Percentiles rank a stretch among this genome's conserved stretches.
Evolutionary conservation across 2,888 invertebrate genomes (phyloP).

Genomic region (Ryuthela nishihirai): DNA sequence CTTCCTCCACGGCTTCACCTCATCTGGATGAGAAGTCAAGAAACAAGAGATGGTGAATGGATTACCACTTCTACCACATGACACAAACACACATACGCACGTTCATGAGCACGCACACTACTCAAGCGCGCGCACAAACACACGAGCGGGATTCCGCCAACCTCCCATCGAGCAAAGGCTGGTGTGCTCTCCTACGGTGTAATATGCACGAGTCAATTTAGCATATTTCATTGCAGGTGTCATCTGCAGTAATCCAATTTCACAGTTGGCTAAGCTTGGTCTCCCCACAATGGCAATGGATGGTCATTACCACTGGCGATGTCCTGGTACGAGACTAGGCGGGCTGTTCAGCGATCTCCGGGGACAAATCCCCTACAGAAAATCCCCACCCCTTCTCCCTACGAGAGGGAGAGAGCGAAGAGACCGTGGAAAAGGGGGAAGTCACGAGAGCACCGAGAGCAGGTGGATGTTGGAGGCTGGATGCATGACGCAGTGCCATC

Average conservation of each 20-base stretch:
- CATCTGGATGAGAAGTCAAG: too few species aligned
- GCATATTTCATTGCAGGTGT: constrained; percentile 39
- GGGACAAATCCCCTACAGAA: constrained; percentile 22
- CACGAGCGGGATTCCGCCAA: too few species aligned
- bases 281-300: constrained; percentile 38
- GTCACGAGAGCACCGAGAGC: constrained; percentile 4
- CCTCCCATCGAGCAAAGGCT: too few species aligned
- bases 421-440: constrained; percentile 5
- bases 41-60: too few species aligned
- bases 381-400: constrained; percentile 13
- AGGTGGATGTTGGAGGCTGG: not conserved
- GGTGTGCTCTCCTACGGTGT: too few species aligned
- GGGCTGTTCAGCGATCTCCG: constrained; percentile 17
- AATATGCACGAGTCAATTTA: constrained; percentile 32
- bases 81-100: too few species aligned
- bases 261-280: constrained; percentile 33
- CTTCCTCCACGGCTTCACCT: too few species aligned
- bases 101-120: too few species aligned
- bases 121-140: too few species aligned
- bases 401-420: too few species aligned
- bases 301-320: constrained; percentile 34
- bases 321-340: too few species aligned
- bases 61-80: too few species aligned
- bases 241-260: constrained; percentile 39
- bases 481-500: not conserved